Evolutionary conservation across 2,888 invertebrate species (phyloP), one percentile per base, ranked within the genome.

Genomic region (Hyppa rectilinea): DNA sequence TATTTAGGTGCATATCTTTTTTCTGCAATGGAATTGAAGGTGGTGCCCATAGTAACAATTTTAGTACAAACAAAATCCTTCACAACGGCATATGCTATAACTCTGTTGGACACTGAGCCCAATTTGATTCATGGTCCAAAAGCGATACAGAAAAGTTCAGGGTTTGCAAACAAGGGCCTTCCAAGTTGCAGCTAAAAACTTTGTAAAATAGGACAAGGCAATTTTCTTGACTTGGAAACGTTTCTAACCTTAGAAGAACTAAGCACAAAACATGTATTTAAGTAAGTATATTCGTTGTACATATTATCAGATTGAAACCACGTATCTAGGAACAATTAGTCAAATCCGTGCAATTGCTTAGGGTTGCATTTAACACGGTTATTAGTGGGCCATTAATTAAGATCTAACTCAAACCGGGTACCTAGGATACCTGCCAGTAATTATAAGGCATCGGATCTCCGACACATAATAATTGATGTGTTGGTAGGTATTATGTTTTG

Each of bases 371-470:
- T 68, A 76, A 23, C 75, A 38, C 49, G 49, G 68, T 56, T 80
- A 75, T 80, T 78, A 80, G 53, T 31, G 29, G 4, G 29, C 29
- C 47, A 75, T 80, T 70, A 78, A 75, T 80, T 80, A 75, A 64
- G 56, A 14, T 43, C 29, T 31, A 75, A 61, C 75, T 49, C 20
- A 23, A 23, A 9, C 31, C 4, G 52, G 65, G 45, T 26, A 43
- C 45, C 47, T 26, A 10, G 62, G 17, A 52, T 68, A 62, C 34
- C 63, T 34, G 45, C n/a, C 29, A 45, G 59, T 68, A 68, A 80
- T 80, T 80, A 63, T 75, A 31, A 40, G n/a, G 2, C 12, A 64
- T 36, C 53, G 38, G 23, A 64, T 78, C 14, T 47, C 31, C 3
- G 40, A 38, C 6, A 10, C 23, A n/a, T 73, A 34, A 38, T 56